Percentiles rank a stretch among this genome's conserved stretches.
Evolutionary conservation across 2,888 invertebrate species (phyloP).

Genomic region (Nipponacmea schrenckii): DNA sequence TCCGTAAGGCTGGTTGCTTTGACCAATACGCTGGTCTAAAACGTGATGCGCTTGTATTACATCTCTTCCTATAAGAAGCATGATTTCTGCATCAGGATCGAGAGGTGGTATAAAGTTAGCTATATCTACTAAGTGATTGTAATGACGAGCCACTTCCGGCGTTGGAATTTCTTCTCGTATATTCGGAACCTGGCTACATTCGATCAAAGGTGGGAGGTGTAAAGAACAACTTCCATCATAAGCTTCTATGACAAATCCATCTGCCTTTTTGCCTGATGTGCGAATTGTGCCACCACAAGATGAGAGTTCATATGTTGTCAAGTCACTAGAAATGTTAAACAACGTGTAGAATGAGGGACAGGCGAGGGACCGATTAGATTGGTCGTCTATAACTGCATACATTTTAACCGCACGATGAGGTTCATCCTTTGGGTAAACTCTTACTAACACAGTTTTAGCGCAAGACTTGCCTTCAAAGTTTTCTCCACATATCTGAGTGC

Average conservation of each 20-base stretch:
- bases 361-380: constrained; percentile 33
- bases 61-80: constrained; percentile 26
- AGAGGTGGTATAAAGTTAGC: constrained; percentile 19
- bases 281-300: constrained; percentile 29
- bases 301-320: constrained; percentile 19
- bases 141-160: constrained; percentile 19
- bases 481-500: constrained; percentile 27
- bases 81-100: constrained; percentile 20
- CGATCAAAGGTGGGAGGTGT: constrained; percentile 26
- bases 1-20: constrained; percentile 18
- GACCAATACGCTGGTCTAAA: constrained; percentile 20
- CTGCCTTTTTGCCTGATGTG: constrained; percentile 21
- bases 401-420: constrained; percentile 12
- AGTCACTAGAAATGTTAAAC: constrained; percentile 19
- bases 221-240: constrained; percentile 21
- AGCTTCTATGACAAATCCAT: constrained; percentile 19
- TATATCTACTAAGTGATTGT: constrained; percentile 18
- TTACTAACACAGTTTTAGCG: constrained; percentile 31
- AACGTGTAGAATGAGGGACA: constrained; percentile 21
- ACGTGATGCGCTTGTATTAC: constrained; percentile 25
- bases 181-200: constrained; percentile 31
- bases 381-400: constrained; percentile 36
- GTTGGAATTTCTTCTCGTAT: constrained; percentile 33
- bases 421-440: constrained; percentile 22
- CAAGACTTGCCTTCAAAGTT: constrained; percentile 34